Evolutionary conservation across 2,113 vertebrate genomes (phyloP).

Genomic region (Brevimyrus niger): DNA sequence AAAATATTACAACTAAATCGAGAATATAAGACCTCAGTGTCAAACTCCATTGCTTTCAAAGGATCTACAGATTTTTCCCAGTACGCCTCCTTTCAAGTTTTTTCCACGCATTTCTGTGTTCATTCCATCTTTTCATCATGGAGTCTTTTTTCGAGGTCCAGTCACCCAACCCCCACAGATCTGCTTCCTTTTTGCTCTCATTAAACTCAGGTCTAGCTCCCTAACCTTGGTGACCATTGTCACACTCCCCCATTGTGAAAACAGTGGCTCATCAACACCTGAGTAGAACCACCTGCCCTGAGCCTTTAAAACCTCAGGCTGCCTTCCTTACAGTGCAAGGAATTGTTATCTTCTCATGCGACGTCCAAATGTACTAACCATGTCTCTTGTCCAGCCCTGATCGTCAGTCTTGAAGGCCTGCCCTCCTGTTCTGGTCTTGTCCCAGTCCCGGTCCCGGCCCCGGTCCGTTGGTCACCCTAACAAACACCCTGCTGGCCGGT

Average conservation of each 20-base stretch:
- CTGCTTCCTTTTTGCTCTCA: background rate
- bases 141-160: background rate
- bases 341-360: background rate
- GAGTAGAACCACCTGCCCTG: background rate
- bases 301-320: too few species aligned
- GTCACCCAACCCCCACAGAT: background rate
- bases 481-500: background rate
- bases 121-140: background rate
- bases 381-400: background rate
- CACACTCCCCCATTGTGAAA: background rate
- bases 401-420: background rate
- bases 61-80: background rate
- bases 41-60: background rate
- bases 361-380: background rate
- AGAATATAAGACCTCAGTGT: background rate
- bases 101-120: background rate
- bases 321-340: background rate
- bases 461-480: background rate
- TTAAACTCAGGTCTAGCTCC: background rate
- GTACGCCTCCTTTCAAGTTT: background rate
- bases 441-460: background rate
- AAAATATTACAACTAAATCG: background rate
- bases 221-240: background rate
- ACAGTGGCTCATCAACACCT: background rate
- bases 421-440: background rate